Evolutionary conservation across 2,888 invertebrate genomes (phyloP).

Genomic region (Trichogramma evanescens): DNA sequence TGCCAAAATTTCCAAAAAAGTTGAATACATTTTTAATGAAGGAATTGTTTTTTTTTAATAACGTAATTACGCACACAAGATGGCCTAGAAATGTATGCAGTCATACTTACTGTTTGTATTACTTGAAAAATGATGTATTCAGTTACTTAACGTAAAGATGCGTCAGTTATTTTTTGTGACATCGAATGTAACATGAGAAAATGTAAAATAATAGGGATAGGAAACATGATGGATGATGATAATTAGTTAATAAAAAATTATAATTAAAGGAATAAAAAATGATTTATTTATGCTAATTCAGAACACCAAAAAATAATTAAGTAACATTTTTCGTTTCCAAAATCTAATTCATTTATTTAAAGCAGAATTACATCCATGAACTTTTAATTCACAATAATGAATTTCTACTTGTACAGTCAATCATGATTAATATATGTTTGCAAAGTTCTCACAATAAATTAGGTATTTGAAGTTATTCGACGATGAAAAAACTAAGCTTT

Average conservation of each 20-base stretch:
- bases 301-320: no score
- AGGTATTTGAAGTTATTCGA: no score
- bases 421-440: neutral
- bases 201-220: neutral
- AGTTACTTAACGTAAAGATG: neutral
- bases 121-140: neutral
- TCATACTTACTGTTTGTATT: neutral
- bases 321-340: no score
- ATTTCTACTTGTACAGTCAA: neutral
- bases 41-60: neutral
- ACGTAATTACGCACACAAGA: no score
- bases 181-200: neutral
- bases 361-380: no score
- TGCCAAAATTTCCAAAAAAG: neutral
- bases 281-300: neutral
- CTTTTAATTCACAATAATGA: neutral
- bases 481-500: no score
- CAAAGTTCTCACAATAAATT: neutral
- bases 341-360: no score
- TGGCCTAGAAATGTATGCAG: no score
- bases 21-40: neutral
- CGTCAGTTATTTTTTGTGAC: neutral
- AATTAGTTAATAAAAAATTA: neutral
- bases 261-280: no score
- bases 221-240: neutral